Conservation (phyloP, 1,140 invertebrate species). For the Drosophila lini region DNA sequence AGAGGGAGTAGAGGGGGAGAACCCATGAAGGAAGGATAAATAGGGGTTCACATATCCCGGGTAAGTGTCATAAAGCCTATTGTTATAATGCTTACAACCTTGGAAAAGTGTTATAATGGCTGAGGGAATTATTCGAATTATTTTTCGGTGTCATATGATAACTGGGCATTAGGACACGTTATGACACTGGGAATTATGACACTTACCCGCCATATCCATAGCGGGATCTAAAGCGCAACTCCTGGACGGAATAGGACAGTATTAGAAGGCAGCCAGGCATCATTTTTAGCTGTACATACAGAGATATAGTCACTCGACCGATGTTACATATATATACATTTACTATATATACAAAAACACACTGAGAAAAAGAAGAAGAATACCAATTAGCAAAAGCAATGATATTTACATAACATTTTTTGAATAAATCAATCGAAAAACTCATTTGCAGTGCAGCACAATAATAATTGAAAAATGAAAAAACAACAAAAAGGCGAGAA, state of each 20-base stretch:
- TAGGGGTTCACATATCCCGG: constrained; percentile 4
- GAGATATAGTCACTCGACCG: constrained; percentile 12
- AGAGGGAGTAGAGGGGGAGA: background rate
- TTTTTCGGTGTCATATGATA: background rate
- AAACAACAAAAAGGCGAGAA: constrained; percentile 14
- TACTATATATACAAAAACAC: constrained; percentile 29
- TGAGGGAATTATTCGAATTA: background rate
- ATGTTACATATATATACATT: constrained; percentile 41
- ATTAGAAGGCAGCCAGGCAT: constrained; percentile 10
- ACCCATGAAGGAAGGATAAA: background rate
- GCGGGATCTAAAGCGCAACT: constrained; percentile 42
- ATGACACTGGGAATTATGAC: background rate
- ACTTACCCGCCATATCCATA: constrained; percentile 23
- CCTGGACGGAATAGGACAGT: constrained; percentile 15
- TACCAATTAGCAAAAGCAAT: constrained; percentile 49
- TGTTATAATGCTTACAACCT: background rate
- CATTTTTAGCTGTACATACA: constrained; percentile 42
- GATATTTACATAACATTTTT: constrained; percentile 68
- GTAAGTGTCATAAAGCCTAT: background rate
- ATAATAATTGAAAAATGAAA: constrained; percentile 60
- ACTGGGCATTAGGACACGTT: background rate
- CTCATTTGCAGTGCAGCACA: constrained; percentile 81
- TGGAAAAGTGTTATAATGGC: background rate
- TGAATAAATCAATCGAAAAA: constrained; percentile 65
- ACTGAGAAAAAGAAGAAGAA: background rate